Evolutionary conservation across 2,797 vertebrate genomes (phyloP), one percentile per base, ranked within the genome.

Genomic region (Notolepis coatsorum): DNA sequence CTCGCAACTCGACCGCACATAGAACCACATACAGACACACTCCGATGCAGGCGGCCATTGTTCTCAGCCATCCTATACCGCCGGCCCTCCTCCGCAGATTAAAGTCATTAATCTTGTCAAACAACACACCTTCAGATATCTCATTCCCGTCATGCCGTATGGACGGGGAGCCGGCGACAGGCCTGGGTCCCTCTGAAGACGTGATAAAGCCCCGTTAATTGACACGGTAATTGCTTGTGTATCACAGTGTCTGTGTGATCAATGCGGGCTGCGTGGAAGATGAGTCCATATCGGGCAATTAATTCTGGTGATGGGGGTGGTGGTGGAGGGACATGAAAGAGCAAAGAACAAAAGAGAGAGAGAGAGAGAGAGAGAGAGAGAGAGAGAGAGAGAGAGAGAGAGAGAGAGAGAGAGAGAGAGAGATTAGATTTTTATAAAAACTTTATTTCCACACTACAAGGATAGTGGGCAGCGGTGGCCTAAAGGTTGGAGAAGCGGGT

Each of bases 91-190:
- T 68, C 50, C 48, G 38, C 8, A 61, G 61, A 67, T 65, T 60
- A 62, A 41, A 67, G 23, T 35, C 58, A 66, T 71, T 71, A 51
- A 70, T 82, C 67, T 67, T 39, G 53, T 75, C 72, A 63, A 73
- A 73, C 69, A 79, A 47, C 57, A 39, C 39, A 61, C 49, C 56
- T 60, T 33, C 62, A 43, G 48, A 68, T 52, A 43, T 65, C 61
- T 66, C 54, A 41, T 25, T 46, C 50, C 41, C 8, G 0, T 9
- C 30, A 50, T n/a, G 60, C 37, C 27, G 53, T 49, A 57, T n/a
- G n/a, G 57, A 62, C 50, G 53, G 59, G 47, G 56, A n/a, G 51
- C 8, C 25, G 9, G 24, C n/a, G 30, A 18, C 56, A 2, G 46
- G 28, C 52, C 8, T 2, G 25, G 56, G 60, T 71, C 60, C 55